Evolutionary conservation across 2,888 invertebrate species (phyloP), one percentile per base, ranked within the genome.

Genomic region (Oxycera nigricornis): DNA sequence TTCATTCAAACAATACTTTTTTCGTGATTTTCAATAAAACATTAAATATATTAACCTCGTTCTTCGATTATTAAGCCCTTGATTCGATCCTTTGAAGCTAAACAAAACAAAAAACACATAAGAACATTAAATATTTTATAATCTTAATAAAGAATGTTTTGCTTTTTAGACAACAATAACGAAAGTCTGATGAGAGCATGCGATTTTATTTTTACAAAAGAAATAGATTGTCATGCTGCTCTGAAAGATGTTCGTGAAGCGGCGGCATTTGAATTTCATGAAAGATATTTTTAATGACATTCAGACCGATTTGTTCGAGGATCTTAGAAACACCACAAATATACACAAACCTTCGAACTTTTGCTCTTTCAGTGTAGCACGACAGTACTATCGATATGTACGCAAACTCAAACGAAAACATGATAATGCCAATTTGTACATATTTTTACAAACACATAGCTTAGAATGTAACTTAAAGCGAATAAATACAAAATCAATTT

Each of bases 21-120:
- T 46, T 3, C 46, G 14, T 17, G 17, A 3, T 17, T 3, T 7
- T 7, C 3, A n/a, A 46, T 7, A 30, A 41, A 65, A 41, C 7
- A 65, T 11, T 41, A 65, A 65, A 65, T n/a, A 65, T 67, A 82
- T 82, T 81, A 79, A 86, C 86, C 84, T 85, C 79, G 83, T 81
- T 79, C 84, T 84, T 77, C 85, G 82, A 74, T 82, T 80, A 75
- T 86, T 86, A 9, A 88, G 86, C 78, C 88, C 87, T 77, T 89
- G 86, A 81, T 89, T 87, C 74, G 89, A 89, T 81, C 89, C 89
- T 84, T 89, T 89, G 86, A 90, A 89, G 86, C 89, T 89, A 86
- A 80, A 74, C 73, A 62, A 68, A 75, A 75, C 41, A 73, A 72
- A 35, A 22, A 72, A 59, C 59, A 73, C 24, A 26, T 77, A 73